Evolutionary conservation across 2,888 invertebrate genomes (phyloP).

Genomic region (Exocentrus adspersus): DNA sequence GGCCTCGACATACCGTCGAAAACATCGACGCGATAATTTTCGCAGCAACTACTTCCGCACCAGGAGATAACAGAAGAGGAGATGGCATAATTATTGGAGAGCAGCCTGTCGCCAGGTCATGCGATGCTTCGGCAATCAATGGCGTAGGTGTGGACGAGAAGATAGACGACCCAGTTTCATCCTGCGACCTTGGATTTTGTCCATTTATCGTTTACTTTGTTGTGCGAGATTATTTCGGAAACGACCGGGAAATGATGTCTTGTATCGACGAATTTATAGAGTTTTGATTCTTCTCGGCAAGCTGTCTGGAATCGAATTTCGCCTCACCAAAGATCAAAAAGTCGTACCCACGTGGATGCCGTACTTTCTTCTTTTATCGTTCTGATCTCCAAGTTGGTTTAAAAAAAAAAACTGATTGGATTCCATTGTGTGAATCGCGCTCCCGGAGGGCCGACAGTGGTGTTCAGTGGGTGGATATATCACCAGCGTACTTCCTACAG

Average conservation of each 20-base stretch:
- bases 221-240: background rate
- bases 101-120: slow-evolving; percentile 14
- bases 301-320: too few relatives aligned
- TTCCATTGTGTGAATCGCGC: slow-evolving; percentile 31
- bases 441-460: slow-evolving; percentile 27
- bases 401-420: slow-evolving; percentile 28
- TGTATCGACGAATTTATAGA: too few relatives aligned
- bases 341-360: too few relatives aligned
- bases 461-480: slow-evolving; percentile 51
- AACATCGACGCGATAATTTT: slow-evolving; percentile 45
- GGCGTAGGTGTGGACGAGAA: slow-evolving; percentile 9
- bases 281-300: too few relatives aligned
- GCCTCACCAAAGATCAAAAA: background rate
- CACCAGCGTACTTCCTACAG: slow-evolving; percentile 52
- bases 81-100: slow-evolving; percentile 12
- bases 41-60: slow-evolving; percentile 46
- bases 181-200: slow-evolving; percentile 7
- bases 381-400: slow-evolving; percentile 13
- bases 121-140: slow-evolving; percentile 1
- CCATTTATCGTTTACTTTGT: background rate
- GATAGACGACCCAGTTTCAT: slow-evolving; percentile 17
- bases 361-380: background rate
- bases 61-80: slow-evolving; percentile 36
- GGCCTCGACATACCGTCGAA: slow-evolving; percentile 51
- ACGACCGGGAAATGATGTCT: too few relatives aligned